Percentiles rank a stretch among this genome's conserved stretches.
phyloP scores from a whole-genome alignment of 2,888 invertebrate species.

The Ischnus inquisitorius region DNA sequence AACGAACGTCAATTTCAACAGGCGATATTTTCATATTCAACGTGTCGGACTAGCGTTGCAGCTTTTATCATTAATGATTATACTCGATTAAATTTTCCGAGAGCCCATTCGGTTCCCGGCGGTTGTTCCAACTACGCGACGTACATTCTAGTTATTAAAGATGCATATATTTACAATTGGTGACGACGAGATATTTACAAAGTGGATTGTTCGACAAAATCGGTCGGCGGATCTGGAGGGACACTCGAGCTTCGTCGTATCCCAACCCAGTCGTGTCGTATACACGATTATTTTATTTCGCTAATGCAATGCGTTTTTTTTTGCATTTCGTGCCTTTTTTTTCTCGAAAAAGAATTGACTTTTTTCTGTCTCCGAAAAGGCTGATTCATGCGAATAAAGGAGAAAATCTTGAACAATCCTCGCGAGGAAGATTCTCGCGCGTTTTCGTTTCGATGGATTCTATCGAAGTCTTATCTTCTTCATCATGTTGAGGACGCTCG shows the following conservation, averaged over 20 bases:
- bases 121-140: slow-evolving; percentile 1
- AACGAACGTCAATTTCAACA: slow-evolving; percentile 3
- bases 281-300: background rate
- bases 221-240: background rate
- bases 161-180: slow-evolving; percentile 61
- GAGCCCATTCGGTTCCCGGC: background rate
- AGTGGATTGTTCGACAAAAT: slow-evolving; percentile 16
- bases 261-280: slow-evolving; percentile 31
- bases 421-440: slow-evolving; percentile 1
- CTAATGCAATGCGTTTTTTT: too few relatives aligned
- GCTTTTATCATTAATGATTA: slow-evolving; percentile 27
- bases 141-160: slow-evolving; percentile 36
- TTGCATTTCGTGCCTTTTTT: background rate
- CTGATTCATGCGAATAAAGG: background rate
- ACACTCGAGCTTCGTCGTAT: slow-evolving; percentile 32
- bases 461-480: slow-evolving; percentile 86
- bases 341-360: background rate
- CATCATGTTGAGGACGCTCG: slow-evolving; percentile 89
- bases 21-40: slow-evolving; percentile 48
- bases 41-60: slow-evolving; percentile 50
- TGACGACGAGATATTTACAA: slow-evolving; percentile 50
- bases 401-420: background rate
- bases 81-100: slow-evolving; percentile 34
- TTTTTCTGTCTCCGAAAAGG: background rate
- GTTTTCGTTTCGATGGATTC: slow-evolving; percentile 19